Base-by-base conservation (phyloP, 2,113 vertebrate genomes). In the Cephalophus harveyi region DNA sequence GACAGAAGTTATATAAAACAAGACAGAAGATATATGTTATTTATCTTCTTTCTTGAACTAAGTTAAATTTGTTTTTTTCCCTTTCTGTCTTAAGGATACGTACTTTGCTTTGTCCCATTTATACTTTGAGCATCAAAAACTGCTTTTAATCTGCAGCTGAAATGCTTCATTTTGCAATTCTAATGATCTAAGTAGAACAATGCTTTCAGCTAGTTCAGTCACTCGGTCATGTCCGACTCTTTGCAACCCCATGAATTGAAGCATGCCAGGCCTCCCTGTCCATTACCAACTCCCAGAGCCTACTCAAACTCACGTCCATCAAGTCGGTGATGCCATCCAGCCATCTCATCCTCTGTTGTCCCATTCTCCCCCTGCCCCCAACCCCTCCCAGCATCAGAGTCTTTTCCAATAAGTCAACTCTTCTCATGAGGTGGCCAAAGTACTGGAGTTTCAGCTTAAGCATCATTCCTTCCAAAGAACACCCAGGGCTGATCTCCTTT, bases 221-320 rank as follows among this genome's bases (percentile, higher is more conserved):
- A 0, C 27, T 6, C 12, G 30, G 59, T 30, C 2, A 0, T 62
- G 28, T 30, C 13, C 0, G 6, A 15, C 28, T 62, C 28, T 60
- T 30, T 62, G 59, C 0, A 1, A 62, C 13, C 13, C 5, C 59
- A 62, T 62, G 13, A 60, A 30, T 60, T 14, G 5, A 12, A 60
- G 59, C 59, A 30, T 2, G 0, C 59, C 27, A 60, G 13, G 27
- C 59, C 27, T 60, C 27, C 12, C 27, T 60, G 59, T 30, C 27
- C 59, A 14, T 60, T 13, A 60, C 59, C 27, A 60, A 14, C 12
- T 30, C 59, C 59, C 0, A 5, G 59, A 60, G 59, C 30, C 30
- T 27, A 60, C 12, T 28, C 12, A 60, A 1, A 60, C 27, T 30
- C 12, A 60, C 0, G 5, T 30, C 27, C 59, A 30, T 60, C 28